These are phyloP conservation scores for Myiozetetes cayanensis DNA, from an alignment of 2,113 vertebrate species.

Conservation along the genomic window DNA sequence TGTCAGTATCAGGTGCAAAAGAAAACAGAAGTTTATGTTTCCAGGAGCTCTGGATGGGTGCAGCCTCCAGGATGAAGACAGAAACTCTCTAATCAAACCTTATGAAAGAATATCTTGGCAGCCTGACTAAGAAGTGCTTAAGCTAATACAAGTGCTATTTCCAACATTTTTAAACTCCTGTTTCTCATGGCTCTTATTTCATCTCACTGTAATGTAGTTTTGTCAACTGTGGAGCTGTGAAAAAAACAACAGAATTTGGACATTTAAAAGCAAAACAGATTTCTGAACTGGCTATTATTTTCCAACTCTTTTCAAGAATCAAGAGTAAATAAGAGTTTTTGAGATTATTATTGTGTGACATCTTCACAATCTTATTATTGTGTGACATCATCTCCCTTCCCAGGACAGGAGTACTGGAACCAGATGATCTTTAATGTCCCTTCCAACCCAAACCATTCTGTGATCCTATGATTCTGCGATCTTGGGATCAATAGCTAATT, in stretches of 20 bases:
- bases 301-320: not conserved
- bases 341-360: not conserved
- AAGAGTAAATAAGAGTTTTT: not conserved
- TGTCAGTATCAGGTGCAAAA: not conserved
- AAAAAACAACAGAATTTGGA: not conserved
- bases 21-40: not conserved
- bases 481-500: not conserved
- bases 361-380: not conserved
- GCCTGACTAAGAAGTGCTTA: not conserved
- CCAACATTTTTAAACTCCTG: not conserved
- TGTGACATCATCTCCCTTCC: not conserved
- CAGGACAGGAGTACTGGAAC: not conserved
- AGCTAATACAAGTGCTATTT: not conserved
- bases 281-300: not conserved
- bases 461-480: not conserved
- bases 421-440: not conserved
- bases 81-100: not conserved
- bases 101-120: not conserved
- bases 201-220: not conserved
- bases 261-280: not conserved
- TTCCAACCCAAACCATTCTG: not conserved
- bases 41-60: not conserved
- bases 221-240: not conserved
- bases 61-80: not conserved
- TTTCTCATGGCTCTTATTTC: not conserved